These are phyloP conservation scores for Rhodeus uyekii DNA, from an alignment of 2,797 vertebrate genomes.

Conservation along the genomic window DNA sequence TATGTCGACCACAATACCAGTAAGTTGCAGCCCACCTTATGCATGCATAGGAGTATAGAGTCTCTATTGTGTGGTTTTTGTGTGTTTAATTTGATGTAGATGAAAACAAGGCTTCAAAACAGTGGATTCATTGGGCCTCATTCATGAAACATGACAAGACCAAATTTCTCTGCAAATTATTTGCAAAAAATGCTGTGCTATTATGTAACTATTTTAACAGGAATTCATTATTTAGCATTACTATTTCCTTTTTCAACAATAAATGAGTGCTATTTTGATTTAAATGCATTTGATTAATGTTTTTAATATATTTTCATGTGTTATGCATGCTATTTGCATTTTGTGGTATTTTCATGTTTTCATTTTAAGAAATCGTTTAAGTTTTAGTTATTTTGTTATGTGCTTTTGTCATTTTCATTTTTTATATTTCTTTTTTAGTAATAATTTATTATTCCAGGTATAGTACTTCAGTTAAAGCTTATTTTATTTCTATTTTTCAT, in stretches of 20 bases:
- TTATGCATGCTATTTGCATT: too few species aligned
- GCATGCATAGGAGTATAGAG: not conserved
- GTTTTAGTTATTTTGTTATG: not conserved
- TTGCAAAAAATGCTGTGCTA: not conserved
- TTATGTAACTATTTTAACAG: not conserved
- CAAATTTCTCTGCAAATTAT: not conserved
- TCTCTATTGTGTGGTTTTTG: not conserved
- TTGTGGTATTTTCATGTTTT: not conserved
- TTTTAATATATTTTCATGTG: too few species aligned
- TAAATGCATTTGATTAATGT: too few species aligned
- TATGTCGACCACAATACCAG: constrained; percentile 99
- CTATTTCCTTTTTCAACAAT: too few species aligned
- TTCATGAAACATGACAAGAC: not conserved
- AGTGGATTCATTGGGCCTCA: not conserved
- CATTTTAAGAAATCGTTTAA: too few species aligned
- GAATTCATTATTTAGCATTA: too few species aligned
- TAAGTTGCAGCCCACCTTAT: constrained; percentile 71
- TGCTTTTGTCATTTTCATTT: not conserved
- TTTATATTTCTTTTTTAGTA: not conserved
- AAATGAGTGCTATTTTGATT: too few species aligned
- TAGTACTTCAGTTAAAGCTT: not conserved
- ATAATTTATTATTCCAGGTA: not conserved
- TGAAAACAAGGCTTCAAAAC: not conserved
- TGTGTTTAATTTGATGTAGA: not conserved
- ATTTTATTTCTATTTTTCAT: not conserved